phyloP scores from a whole-genome alignment of 2,113 vertebrate species.

The Thunnus thynnus region DNA sequence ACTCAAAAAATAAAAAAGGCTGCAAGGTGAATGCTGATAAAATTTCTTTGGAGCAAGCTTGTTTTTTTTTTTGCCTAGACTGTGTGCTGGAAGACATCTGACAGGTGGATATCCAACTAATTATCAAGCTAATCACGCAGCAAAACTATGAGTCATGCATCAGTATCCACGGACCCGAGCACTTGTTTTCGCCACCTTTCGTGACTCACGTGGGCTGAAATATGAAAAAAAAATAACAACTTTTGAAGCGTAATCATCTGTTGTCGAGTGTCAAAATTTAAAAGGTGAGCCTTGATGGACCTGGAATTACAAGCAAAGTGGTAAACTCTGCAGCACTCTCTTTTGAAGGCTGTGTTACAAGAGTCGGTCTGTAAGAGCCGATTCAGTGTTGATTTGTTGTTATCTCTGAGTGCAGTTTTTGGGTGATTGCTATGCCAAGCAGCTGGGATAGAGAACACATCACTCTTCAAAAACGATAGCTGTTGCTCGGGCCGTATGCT shows the following conservation, averaged over 20 bases:
- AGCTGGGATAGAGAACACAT: constrained; percentile 61
- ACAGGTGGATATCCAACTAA: constrained; percentile 37
- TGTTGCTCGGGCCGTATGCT: constrained; percentile 64
- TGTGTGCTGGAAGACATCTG: constrained; percentile 26
- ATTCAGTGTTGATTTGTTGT: constrained; percentile 63
- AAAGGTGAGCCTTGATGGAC: constrained; percentile 33
- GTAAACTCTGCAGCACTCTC: constrained; percentile 32
- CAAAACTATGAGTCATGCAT: constrained; percentile 27
- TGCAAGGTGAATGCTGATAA: constrained; percentile 26
- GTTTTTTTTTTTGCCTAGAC: constrained; percentile 20
- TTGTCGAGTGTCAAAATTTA: constrained; percentile 28
- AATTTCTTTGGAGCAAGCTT: constrained; percentile 16
- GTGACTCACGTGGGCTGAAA: neutral
- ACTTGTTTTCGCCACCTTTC: neutral
- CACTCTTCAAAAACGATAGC: constrained; percentile 61
- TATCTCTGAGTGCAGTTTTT: constrained; percentile 46
- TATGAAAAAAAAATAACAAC: neutral
- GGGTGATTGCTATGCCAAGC: constrained; percentile 46
- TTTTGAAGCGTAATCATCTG: constrained; percentile 19
- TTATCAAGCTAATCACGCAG: constrained; percentile 44
- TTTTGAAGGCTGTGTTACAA: constrained; percentile 43
- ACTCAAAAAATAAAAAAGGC: neutral
- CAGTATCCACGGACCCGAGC: neutral
- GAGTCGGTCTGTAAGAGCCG: constrained; percentile 23
- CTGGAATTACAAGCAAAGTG: constrained; percentile 39